Evolutionary conservation across 2,797 vertebrate species (phyloP), one percentile per base, ranked within the genome.

Genomic region (Spheniscus humboldti): DNA sequence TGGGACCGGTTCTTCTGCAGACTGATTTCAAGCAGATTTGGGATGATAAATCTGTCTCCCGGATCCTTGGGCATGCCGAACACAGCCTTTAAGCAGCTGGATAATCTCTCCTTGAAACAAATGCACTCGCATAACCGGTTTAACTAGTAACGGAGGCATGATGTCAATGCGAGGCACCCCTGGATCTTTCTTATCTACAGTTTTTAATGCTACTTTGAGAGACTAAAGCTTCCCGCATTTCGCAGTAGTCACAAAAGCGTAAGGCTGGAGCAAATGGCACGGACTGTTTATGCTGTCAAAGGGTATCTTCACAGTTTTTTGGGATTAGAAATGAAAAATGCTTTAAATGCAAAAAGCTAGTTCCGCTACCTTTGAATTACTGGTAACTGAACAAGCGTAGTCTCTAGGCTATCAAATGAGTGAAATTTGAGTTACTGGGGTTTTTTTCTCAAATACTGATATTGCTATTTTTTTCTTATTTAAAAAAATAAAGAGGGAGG

Each of bases 211-310:
- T 45, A 3, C 31, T 69, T 37, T 24, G 59, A 87, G 63, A 48
- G 37, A 17, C 48, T 69, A 2, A 63, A 39, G 27, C 43, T 91
- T 9, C 14, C 19, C 35, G 2, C 43, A 31, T 77, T 66, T 84
- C 77, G 60, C 39, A 60, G 3, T 2, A 79, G 30, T 33, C 39
- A 39, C 18, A n/a, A 28, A 94, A 63, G 18, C 33, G 0, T 20
- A 45, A 41, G 50, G 41, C 22, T 62, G 0, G 0, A 84, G 63
- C 52, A 82, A 68, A 47, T 39, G 15, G 7, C 14, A 17, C 0
- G 7, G 33, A 10, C 73, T 41, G 17, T 57, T 92, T 77, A 11
- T 52, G 35, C 24, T 94, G 39, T 48, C 39, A 52, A 11, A 35
- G 12, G 19, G 5, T 9, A 13, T 23, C 11, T 82, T 78, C 14